These are phyloP conservation scores for Peromyscus melanophrys DNA, from an alignment of 2,797 vertebrate species.

Conservation along the genomic window DNA sequence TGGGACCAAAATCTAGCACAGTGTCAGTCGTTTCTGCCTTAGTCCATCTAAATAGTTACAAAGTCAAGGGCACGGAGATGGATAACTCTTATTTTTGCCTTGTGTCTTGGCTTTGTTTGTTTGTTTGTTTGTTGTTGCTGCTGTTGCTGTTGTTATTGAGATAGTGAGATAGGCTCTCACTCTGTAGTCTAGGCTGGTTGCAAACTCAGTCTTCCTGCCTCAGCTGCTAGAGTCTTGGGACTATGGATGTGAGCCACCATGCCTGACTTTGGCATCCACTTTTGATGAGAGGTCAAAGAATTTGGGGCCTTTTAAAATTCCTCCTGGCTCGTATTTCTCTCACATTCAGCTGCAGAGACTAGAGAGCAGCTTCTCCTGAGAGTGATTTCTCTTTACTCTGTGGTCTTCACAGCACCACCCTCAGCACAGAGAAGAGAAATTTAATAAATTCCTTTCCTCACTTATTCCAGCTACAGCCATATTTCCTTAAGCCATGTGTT, in stretches of 20 bases:
- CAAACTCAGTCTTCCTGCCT: background rate
- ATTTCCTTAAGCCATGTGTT: background rate
- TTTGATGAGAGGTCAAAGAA: background rate
- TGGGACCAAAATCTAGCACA: background rate
- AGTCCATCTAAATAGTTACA: background rate
- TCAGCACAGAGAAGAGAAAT: background rate
- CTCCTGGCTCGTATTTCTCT: background rate
- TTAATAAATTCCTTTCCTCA: background rate
- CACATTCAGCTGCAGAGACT: background rate
- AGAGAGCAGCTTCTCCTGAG: background rate
- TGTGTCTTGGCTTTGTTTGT: background rate
- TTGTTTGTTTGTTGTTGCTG: background rate
- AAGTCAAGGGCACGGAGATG: background rate
- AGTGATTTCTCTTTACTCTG: background rate
- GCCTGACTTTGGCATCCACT: background rate
- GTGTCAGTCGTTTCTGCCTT: background rate
- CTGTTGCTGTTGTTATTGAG: background rate
- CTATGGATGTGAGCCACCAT: background rate
- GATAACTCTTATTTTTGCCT: background rate
- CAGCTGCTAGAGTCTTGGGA: background rate
- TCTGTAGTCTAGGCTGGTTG: background rate
- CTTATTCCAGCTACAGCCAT: background rate
- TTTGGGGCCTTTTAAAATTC: background rate
- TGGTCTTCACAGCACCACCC: background rate
- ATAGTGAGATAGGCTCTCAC: background rate